Base-by-base conservation (phyloP, 2,888 invertebrate species). In the Tenthredo notha region DNA sequence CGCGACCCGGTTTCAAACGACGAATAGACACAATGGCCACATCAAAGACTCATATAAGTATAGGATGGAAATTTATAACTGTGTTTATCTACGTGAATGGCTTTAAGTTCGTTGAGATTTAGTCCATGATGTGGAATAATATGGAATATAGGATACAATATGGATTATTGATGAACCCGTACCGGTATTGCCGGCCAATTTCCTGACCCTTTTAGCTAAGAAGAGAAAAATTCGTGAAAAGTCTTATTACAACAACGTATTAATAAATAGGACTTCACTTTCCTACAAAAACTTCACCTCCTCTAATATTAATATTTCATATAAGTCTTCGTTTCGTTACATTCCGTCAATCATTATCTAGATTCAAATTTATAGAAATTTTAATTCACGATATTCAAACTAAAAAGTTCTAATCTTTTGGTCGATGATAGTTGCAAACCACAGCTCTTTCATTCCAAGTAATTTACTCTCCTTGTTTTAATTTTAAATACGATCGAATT, bases 401-500 rank as follows among this genome's bases (percentile, higher is more conserved):
- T 12, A 43, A 2, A 43, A 43, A 12, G 43, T 0, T 43, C 12
- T 47, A 47, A 12, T 50, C 18, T n/a, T 18, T n/a, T 15, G 6
- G 18, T 50, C 18, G 50, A 50, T 50, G 50, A n/a, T 50, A 6
- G 18, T 50, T n/a, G 18, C 18, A 18, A 12, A 18, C 18, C 50
- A 50, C 18, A 50, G 50, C 18, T 50, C 50, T 18, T n/a, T 50
- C 50, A 18, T 50, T n/a, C 33, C 25, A 21, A 7, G 25, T 3
- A 25, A 61, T 25, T 67, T 67, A 29, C 67, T 67, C 10, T 10
- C 9, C 33, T 67, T 15, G 67, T 29, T 67, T 33, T 1, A 77
- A 77, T 77, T 77, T 29, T 6, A 50, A 77, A 77, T 50, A 3
- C 25, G 7, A 50, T 50, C 50, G 29, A 75, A 75, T 47, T 6